Conservation (phyloP, 2,888 invertebrate species). For the Endotricha flammealis region DNA sequence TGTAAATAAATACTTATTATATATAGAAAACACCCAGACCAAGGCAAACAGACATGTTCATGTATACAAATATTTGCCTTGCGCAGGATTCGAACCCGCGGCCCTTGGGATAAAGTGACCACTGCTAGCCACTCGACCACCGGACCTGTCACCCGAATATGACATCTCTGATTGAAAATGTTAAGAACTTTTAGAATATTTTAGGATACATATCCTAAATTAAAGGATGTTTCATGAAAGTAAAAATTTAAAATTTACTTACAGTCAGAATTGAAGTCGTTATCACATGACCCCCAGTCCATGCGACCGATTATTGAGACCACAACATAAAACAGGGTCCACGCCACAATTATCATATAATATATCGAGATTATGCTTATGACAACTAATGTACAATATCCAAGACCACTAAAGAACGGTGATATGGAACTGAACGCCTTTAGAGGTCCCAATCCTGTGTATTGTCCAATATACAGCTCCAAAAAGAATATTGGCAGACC, state of each 20-base stretch:
- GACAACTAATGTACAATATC: slow-evolving; percentile 83
- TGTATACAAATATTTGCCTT: too few relatives aligned
- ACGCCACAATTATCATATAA: slow-evolving; percentile 88
- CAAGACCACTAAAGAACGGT: slow-evolving; percentile 80
- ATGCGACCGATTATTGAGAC: slow-evolving; percentile 81
- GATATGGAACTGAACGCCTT: slow-evolving; percentile 80
- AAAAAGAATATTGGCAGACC: slow-evolving; percentile 89
- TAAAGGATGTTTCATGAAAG: too few relatives aligned
- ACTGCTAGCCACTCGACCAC: too few relatives aligned
- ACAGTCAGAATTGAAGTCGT: slow-evolving; percentile 79
- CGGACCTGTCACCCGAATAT: too few relatives aligned
- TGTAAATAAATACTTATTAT: too few relatives aligned
- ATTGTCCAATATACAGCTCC: slow-evolving; percentile 89
- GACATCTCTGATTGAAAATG: too few relatives aligned
- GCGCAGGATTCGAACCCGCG: too few relatives aligned
- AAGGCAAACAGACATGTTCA: too few relatives aligned
- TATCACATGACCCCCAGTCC: slow-evolving; percentile 84
- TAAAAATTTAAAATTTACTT: slow-evolving; percentile 41
- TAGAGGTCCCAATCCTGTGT: slow-evolving; percentile 84
- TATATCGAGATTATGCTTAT: slow-evolving; percentile 85
- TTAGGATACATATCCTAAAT: too few relatives aligned
- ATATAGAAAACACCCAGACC: too few relatives aligned
- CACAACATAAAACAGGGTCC: slow-evolving; percentile 86
- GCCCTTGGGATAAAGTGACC: too few relatives aligned
- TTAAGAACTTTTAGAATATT: too few relatives aligned